phyloP scores from a whole-genome alignment of 2,797 vertebrate genomes.

The Schizothorax lantsangensis region DNA sequence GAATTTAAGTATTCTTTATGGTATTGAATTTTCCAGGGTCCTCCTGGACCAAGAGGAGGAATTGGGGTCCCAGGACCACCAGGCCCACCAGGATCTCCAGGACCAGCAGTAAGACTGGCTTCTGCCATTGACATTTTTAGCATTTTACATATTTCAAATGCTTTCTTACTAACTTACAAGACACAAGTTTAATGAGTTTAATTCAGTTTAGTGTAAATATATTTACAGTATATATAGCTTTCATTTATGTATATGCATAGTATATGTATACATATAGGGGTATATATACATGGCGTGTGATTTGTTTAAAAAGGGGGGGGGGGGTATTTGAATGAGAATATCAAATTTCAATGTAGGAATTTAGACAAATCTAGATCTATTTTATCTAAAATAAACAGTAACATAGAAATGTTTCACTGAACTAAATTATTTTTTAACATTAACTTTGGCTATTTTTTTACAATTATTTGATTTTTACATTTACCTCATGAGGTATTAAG shows the following conservation, averaged over 20 bases:
- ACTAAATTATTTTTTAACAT: not conserved
- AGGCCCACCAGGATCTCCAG: conserved; percentile 76
- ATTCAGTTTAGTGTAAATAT: not conserved
- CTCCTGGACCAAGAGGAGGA: conserved; percentile 74
- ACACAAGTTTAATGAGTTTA: not conserved
- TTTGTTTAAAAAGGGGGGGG: not conserved
- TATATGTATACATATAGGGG: not conserved
- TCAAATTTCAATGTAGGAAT: not conserved
- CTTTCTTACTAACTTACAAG: not conserved
- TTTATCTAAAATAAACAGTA: not conserved
- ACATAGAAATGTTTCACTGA: not conserved
- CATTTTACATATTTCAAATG: not conserved
- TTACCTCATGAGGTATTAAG: not conserved
- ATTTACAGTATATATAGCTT: not conserved
- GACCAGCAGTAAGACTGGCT: conserved; percentile 71
- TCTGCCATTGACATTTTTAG: not conserved
- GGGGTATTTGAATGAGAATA: not conserved
- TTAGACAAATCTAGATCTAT: too few relatives aligned
- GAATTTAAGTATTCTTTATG: not conserved
- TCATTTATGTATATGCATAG: not conserved
- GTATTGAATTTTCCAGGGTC: conserved; percentile 67
- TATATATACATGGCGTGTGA: not conserved
- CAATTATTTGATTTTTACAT: too few relatives aligned
- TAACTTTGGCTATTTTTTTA: not conserved
- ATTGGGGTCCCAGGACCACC: conserved; percentile 69